Conservation (phyloP, 2,797 vertebrate species). For the Pterois miles region DNA sequence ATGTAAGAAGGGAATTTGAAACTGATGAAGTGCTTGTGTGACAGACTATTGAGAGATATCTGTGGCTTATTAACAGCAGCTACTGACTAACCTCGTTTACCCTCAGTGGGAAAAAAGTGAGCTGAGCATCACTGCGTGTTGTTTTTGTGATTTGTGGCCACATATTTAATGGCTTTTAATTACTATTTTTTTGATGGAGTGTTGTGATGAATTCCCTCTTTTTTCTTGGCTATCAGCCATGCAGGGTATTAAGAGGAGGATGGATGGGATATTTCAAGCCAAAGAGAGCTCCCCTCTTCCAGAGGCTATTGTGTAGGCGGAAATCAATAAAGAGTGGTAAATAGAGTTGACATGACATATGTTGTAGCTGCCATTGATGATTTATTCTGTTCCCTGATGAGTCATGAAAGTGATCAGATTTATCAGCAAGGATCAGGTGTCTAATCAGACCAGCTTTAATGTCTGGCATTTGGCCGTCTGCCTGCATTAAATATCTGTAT, state of each 20-base stretch:
- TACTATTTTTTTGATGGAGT: background rate
- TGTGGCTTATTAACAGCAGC: background rate
- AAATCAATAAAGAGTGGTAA: conserved; percentile 63
- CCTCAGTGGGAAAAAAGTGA: background rate
- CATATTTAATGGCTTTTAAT: conserved; percentile 20
- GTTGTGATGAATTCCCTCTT: conserved; percentile 13
- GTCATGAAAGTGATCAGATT: conserved; percentile 55
- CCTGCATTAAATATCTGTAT: conserved; percentile 25
- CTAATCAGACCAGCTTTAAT: conserved; percentile 46
- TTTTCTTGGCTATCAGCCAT: conserved; percentile 7
- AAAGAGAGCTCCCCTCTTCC: conserved; percentile 21
- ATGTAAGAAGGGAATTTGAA: background rate
- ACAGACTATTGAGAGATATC: background rate
- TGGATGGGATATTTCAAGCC: conserved; percentile 22
- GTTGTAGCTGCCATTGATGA: conserved; percentile 51
- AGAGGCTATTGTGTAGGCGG: conserved; percentile 45
- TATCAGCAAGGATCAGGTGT: conserved; percentile 68
- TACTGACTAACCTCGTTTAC: background rate
- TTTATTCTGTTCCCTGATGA: conserved; percentile 56
- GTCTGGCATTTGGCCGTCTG: conserved; percentile 23
- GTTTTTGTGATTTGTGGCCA: conserved; percentile 5
- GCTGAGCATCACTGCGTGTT: background rate
- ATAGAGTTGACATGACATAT: conserved; percentile 68
- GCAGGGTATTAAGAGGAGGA: conserved; percentile 20
- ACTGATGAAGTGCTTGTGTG: background rate